Base-by-base conservation (phyloP, 2,888 invertebrate genomes). In the Lochmaea capreae region DNA sequence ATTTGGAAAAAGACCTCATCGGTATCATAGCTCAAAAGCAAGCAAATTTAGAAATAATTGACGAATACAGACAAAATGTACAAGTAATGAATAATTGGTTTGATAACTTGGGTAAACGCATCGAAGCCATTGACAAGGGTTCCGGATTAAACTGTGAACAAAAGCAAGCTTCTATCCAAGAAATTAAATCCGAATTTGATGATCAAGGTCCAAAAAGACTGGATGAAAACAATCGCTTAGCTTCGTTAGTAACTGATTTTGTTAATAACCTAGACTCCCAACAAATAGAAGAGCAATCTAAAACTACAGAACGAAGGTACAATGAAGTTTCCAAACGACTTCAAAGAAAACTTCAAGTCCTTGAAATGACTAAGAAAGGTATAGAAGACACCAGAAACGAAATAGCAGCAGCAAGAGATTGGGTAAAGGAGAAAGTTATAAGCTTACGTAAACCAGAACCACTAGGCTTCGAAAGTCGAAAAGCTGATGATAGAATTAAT, bases 241-340 rank as follows among this genome's bases (percentile, higher is more conserved):
- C 93, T 1, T 89, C 90, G 1, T 90, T 92, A 84, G 94, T 95
- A 9, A 92, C 92, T 73, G 93, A 94, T 76, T 92, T 94, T 39
- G 94, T 96, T 12, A 95, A 94, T 85, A 96, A 96, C 85, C 88
- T 96, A 78, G 97, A 97, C 84, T 93, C 94, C 0, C 96, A 97
- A 84, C 96, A 97, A 88, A 93, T 97, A 1, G 96, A 96, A 84
- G 97, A 97, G 85, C 95, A 95, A 87, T 90, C 91, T 85, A 95
- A 95, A 85, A 93, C 94, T 0, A 90, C 95, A 0, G 96, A 97
- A 84, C 90, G 96, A 77, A 91, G 95, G 76, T 94, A 95, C 83
- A 93, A 93, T 77, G 97, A 97, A 83, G 91, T 96, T 1, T 91
- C 92, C 1, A 97, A 96, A 85, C 92, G 96, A 69, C 90, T 96